Base-by-base conservation (phyloP, 2,888 invertebrate species). In the Flabesymbios commensalis region DNA sequence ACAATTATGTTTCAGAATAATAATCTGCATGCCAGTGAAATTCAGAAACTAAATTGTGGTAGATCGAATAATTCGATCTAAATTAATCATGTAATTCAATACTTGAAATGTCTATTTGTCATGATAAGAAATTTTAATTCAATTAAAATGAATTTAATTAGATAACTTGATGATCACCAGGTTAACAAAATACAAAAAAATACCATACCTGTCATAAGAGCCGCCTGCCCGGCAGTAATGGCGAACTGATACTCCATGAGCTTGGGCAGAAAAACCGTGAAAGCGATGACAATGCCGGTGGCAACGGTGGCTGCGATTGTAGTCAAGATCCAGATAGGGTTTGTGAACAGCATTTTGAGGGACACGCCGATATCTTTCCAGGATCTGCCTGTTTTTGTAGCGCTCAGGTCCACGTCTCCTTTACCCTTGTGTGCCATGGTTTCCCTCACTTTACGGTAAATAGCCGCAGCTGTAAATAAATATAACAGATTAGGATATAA, bases 201-300 rank as follows among this genome's bases (percentile, higher is more conserved):
- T 7, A 7, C 19, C 22, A 5, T 22, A 55, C 55, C 55, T 22
- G 55, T 43, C 17, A 41, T 7, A 5, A 55, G 42, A 26, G 42
- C 55, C 3, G 55, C 55, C 33, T 14, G 28, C 5, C 14, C 47
- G 4, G 51, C 17, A 14, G 49, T 32, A n/a, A 26, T 33, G 5
- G 24, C 24, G 29, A 57, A 57, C 57, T 57, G 57, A 24, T 36
- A 57, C 51, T 57, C 49, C 10, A 57, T 5, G n/a, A 57, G 5
- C 39, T 57, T 57, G 24, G 57, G 57, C 14, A 57, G 39, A 29
- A 51, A 57, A 5, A 41, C 51, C 5, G 57, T 51, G 19, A 57
- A 51, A 4, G 33, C 57, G 14, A 33, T 57, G 5, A 57, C 42
- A 4, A 5, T 36, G 3, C 57, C 49, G 3, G 4, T 22, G 19